Base-by-base conservation (phyloP, 2,888 invertebrate species). In the Synergus itoensis region DNA sequence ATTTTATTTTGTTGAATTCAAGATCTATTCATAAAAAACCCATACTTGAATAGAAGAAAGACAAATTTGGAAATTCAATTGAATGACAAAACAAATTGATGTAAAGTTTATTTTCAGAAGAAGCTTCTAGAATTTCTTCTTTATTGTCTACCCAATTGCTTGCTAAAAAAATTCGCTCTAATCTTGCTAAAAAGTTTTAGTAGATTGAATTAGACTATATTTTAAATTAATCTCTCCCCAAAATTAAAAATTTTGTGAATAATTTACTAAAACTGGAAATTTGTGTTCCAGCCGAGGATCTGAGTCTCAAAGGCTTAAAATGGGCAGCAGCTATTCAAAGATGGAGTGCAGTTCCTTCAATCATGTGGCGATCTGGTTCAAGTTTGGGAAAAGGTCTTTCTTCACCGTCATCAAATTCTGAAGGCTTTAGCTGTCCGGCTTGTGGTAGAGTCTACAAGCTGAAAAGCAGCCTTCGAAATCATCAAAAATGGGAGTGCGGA, bases 251-350 rank as follows among this genome's bases (percentile, higher is more conserved):
- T 14, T 62, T 12, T 11, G 62, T 28, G 28, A 62, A 62, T 62
- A 62, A 18, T 57, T 41, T 21, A 89, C 89, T 89, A 87, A 87
- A 87, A 83, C 84, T 84, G 83, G 86, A 85, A 87, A 86, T 85
- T 79, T 92, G 86, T 91, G 91, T 93, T 93, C 90, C 93, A 93
- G 93, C 93, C 83, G 93, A 94, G 93, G 96, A 96, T 94, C 94
- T 96, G 92, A 95, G 95, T 93, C 95, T 95, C 93, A 94, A 94
- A 93, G 96, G 91, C 93, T 94, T 93, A 94, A 91, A 91, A 94
- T 92, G 94, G 95, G 87, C 93, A 94, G 92, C 94, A 94, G 96
- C 86, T 93, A 96, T 92, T 96, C 96, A 91, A 77, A 88, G 90
- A 82, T 91, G 91, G 91, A 90, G 89, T 85, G 73, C 48, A 18